These are phyloP conservation scores for Maniola jurtina DNA, from an alignment of 1,140 invertebrate genomes.

Conservation along the genomic window DNA sequence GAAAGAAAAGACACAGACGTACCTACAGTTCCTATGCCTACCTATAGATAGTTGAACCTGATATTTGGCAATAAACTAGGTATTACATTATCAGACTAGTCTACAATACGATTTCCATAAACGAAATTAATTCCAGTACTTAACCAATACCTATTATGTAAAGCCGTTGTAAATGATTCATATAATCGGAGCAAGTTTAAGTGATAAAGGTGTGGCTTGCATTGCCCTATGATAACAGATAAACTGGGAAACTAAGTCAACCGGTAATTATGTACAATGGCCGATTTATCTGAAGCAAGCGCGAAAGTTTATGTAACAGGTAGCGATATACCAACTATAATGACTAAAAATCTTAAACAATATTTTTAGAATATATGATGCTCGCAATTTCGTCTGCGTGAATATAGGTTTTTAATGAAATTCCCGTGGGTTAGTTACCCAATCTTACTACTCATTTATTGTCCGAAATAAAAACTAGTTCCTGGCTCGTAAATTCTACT, in stretches of 20 bases:
- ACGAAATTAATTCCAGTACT: not conserved
- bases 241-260: not conserved
- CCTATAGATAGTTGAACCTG: no score
- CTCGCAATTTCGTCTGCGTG: no score
- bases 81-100: no score
- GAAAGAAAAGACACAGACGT: no score
- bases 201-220: not conserved
- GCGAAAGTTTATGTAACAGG: constrained; percentile 1
- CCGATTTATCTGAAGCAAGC: not conserved
- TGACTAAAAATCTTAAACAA: constrained; percentile 5
- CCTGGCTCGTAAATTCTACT: no score
- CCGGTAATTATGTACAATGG: not conserved
- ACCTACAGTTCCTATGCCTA: no score
- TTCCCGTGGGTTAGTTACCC: no score
- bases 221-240: constrained; percentile 6
- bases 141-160: constrained; percentile 1
- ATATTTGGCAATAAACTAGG: no score
- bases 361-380: not conserved
- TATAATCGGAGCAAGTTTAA: constrained; percentile 7
- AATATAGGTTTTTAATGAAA: no score
- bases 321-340: not conserved
- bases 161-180: not conserved
- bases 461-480: no score
- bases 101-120: not conserved
- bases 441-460: no score